A percentile compares a stretch with the other conserved stretches of the same genome.
Conservation (phyloP, 2,888 invertebrate genomes). For the Ecliptopera silaceata region DNA sequence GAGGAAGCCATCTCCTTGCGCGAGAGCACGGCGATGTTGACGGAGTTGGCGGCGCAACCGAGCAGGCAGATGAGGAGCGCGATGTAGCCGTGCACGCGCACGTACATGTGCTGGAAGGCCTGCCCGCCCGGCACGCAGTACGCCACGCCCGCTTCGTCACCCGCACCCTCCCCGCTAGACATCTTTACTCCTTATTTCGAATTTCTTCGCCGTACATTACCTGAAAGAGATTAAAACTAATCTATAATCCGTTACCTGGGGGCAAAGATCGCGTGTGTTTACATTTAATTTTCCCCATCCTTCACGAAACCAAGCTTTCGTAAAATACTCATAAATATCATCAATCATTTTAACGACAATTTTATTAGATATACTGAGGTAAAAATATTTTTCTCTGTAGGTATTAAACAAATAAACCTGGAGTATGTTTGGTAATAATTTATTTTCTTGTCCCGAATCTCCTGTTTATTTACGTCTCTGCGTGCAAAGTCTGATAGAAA, state of each 20-base stretch:
- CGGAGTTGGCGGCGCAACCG: slow-evolving; percentile 93
- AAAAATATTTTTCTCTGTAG: neutral
- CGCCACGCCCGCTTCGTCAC: slow-evolving; percentile 48
- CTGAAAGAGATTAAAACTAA: slow-evolving; percentile 26
- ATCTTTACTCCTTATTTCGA: slow-evolving; percentile 35
- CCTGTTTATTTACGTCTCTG: slow-evolving; percentile 45
- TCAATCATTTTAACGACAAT: slow-evolving; percentile 26
- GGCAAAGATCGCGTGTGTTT: slow-evolving; percentile 5
- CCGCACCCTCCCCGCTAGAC: slow-evolving; percentile 42
- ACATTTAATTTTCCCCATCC: slow-evolving; percentile 18
- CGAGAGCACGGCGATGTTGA: slow-evolving; percentile 95
- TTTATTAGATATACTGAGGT: neutral
- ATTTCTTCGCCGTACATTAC: slow-evolving; percentile 16
- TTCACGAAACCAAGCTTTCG: slow-evolving; percentile 16
- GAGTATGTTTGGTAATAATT: slow-evolving; percentile 37
- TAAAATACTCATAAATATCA: slow-evolving; percentile 13
- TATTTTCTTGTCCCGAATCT: slow-evolving; percentile 38
- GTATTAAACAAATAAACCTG: slow-evolving; percentile 5
- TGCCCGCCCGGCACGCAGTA: slow-evolving; percentile 82
- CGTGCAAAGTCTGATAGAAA: slow-evolving; percentile 39
- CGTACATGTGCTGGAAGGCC: slow-evolving; percentile 85
- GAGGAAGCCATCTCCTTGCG: slow-evolving; percentile 95
- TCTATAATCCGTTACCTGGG: neutral
- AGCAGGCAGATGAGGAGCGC: slow-evolving; percentile 93
- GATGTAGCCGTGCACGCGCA: slow-evolving; percentile 91